Evolutionary conservation across 2,113 vertebrate genomes (phyloP).

Genomic region (Centropristis striata): DNA sequence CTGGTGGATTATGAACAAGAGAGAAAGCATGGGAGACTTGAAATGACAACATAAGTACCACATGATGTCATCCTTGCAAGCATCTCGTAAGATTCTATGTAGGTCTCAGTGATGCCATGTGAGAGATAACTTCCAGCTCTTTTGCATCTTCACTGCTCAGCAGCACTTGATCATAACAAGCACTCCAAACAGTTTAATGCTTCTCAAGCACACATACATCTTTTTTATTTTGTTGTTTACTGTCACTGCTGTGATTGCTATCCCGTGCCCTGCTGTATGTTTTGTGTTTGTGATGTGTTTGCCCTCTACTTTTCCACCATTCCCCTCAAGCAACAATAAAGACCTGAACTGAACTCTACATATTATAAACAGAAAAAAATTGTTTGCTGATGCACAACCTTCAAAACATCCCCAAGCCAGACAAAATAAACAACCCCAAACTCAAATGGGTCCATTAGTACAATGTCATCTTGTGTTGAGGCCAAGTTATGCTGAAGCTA

Average conservation of each 20-base stretch:
- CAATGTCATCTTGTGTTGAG: neutral
- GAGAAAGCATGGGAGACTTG: neutral
- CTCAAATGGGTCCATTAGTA: neutral
- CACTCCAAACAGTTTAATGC: no score
- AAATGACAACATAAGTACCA: slow-evolving; percentile 2
- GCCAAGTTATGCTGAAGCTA: neutral
- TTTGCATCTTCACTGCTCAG: no score
- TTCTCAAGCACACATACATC: no score
- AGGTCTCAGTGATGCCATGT: neutral
- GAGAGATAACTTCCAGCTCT: neutral
- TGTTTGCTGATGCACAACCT: neutral
- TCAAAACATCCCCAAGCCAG: no score
- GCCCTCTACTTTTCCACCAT: no score
- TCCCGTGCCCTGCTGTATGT: no score
- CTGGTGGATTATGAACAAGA: slow-evolving; percentile 25
- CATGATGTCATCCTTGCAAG: neutral
- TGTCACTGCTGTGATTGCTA: no score
- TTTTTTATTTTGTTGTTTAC: no score
- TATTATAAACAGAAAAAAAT: neutral
- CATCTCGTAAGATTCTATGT: neutral
- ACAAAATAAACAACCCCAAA: neutral
- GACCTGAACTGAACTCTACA: neutral
- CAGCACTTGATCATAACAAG: no score
- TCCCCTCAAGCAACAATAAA: no score
- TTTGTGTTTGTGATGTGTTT: no score